Conservation (phyloP, 2,113 vertebrate genomes). For the Neotoma lepida region DNA sequence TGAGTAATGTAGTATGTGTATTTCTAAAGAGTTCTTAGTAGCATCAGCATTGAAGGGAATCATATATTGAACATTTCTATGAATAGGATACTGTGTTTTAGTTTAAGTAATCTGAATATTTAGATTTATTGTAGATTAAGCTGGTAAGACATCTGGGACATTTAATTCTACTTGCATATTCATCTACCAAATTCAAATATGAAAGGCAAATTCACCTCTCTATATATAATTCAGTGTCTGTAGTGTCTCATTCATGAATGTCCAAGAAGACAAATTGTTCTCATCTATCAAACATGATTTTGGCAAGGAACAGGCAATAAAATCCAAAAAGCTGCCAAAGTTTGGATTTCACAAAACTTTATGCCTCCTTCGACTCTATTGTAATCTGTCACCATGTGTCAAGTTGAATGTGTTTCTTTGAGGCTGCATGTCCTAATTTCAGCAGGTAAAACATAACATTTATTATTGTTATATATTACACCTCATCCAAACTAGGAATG, state of each 20-base stretch:
- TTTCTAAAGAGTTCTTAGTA: background rate
- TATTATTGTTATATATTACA: conserved; percentile 61
- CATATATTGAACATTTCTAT: background rate
- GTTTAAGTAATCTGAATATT: conserved; percentile 56
- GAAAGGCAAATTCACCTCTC: conserved; percentile 77
- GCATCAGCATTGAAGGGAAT: background rate
- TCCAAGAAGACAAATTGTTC: conserved; percentile 79
- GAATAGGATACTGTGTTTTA: conserved; percentile 35
- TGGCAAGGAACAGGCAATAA: conserved; percentile 71
- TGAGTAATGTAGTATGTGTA: background rate
- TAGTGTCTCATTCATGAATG: conserved; percentile 73
- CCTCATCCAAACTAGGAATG: background rate
- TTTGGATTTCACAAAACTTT: conserved; percentile 71
- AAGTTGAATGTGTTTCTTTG: conserved; percentile 64
- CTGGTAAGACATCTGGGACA: conserved; percentile 65
- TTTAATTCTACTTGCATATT: conserved; percentile 78
- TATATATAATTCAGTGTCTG: conserved; percentile 71
- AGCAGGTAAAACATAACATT: conserved; percentile 64
- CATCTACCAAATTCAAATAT: conserved; percentile 77
- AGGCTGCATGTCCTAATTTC: background rate
- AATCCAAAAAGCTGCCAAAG: conserved; percentile 73
- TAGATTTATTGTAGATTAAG: conserved; percentile 76
- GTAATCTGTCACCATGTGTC: conserved; percentile 73
- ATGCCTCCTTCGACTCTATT: conserved; percentile 68
- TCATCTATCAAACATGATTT: conserved; percentile 70